Base-by-base conservation (phyloP, 2,888 invertebrate genomes). In the Argynnis bischoffii region DNA sequence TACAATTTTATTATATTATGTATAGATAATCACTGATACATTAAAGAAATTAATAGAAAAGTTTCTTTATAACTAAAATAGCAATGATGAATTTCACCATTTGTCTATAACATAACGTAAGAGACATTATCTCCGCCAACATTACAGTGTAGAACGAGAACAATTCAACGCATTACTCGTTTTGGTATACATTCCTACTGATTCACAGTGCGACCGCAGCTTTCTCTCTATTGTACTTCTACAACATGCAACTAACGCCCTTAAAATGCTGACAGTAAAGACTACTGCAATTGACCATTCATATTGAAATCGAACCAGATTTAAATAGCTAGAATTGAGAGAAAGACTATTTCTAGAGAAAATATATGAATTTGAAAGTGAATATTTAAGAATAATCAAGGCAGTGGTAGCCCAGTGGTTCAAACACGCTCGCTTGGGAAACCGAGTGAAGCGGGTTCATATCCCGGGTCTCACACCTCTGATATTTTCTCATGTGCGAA, bases 111-210 rank as follows among this genome's bases (percentile, higher is more conserved):
- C 46, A 65, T n/a, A 60, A 68, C 53, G 15, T 26, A 26, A 57
- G 16, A 6, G n/a, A 50, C 21, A 59, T 66, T 66, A 63, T 48
- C 56, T 69, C 46, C 26, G 66, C 54, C 50, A 59, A 57, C 16
- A 35, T 55, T 46, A 26, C 16, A 60, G 60, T 53, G 63, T 61
- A 63, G 67, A 67, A 61, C 59, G 65, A 63, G 64, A 71, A 71
- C 67, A 72, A 72, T 67, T 66, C 63, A 65, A 51, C 67, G 66
- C 68, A 70, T 69, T 69, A 67, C 69, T 69, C 63, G 67, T 69
- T 72, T 69, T 64, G 69, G 67, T 54, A 67, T 59, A 69, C 71
- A 71, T 69, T 71, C 69, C 61, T 64, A 53, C 69, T 59, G 64
- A 69, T 69, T 61, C 71, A 69, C 69, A 60, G 61, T 56, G 66